These are phyloP conservation scores for Caranx ignobilis DNA, from an alignment of 2,113 vertebrate genomes.

Conservation along the genomic window DNA sequence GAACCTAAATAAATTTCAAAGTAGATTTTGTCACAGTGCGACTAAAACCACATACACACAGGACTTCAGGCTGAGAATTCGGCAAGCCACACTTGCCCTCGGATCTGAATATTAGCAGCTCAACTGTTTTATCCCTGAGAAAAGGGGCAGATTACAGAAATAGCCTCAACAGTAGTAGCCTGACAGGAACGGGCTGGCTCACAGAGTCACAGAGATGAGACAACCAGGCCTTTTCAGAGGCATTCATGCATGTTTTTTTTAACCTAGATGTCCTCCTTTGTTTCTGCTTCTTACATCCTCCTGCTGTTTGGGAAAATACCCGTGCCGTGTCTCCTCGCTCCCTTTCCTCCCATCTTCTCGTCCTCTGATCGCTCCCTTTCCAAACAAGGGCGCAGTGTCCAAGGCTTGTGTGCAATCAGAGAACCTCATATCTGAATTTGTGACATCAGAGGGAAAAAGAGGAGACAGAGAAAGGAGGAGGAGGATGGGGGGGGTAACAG, in stretches of 20 bases:
- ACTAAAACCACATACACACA: not conserved
- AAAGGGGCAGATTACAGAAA: conserved; percentile 67
- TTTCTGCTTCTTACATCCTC: conserved; percentile 66
- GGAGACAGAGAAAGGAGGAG: conserved; percentile 23
- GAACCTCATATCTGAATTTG: conserved; percentile 63
- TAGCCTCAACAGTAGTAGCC: conserved; percentile 51
- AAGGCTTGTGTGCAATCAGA: conserved; percentile 45
- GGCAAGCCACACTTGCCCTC: not conserved
- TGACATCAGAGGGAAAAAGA: conserved; percentile 67
- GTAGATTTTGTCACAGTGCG: not conserved
- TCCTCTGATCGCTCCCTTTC: conserved; percentile 46
- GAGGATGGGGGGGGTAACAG: conserved; percentile 9
- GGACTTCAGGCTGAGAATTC: conserved; percentile 14
- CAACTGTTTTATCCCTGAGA: conserved; percentile 53
- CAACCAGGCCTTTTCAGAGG: conserved; percentile 77
- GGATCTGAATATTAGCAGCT: conserved; percentile 65
- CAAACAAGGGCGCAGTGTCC: conserved; percentile 66
- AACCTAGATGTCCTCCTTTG: conserved; percentile 78
- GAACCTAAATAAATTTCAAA: not conserved
- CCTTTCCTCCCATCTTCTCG: conserved; percentile 41
- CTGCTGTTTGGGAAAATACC: conserved; percentile 58
- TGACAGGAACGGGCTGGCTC: conserved; percentile 71
- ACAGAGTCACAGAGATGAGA: conserved; percentile 72
- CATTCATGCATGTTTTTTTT: conserved; percentile 78
- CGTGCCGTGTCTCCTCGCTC: conserved; percentile 3